Evolutionary conservation across 2,797 vertebrate species (phyloP), one percentile per base, ranked within the genome.

Genomic region (Apogon hyalosoma): DNA sequence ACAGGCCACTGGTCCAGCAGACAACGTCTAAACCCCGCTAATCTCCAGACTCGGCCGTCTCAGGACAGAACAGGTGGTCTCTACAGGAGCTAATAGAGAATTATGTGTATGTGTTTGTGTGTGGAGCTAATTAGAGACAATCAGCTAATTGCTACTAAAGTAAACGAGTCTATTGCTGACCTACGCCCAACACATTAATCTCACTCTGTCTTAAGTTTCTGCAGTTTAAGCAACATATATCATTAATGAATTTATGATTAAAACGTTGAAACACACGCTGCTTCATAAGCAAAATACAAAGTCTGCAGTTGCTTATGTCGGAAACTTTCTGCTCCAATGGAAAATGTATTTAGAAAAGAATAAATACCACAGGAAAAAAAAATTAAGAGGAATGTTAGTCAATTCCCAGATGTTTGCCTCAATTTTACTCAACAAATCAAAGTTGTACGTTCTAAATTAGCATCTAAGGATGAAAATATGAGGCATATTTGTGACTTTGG

Each of bases 51-150:
- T 38, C 0, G 7, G 4, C 67, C 0, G 72, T 28, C 68, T 62
- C 57, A 13, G 63, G 50, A 42, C 38, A 24, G 62, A 83, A 71
- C 87, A 87, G 87, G 80, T 82, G 86, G 82, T 70, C 71, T 28
- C 51, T 58, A 3, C 65, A 46, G 54, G 39, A 54, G 64, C 66
- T 77, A 55, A 69, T 75, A 65, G 70, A 65, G 41, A 51, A 66
- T 55, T 24, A 61, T 52, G 41, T 63, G 28, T 36, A 3, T 19
- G 49, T 60, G 41, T 41, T 40, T 46, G 45, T 40, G 19, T 57
- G 46, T 45, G 48, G 19, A 21, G 68, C 60, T 79, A 65, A 79
- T 88, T 59, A 75, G 55, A 78, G 39, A 19, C 57, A 46, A 77
- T 79, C 40, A 77, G 63, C 75, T 72, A 64, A 74, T 41, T 54